Base-by-base conservation (phyloP, 1,140 invertebrate species). In the Gonioctena quinquepunctata region DNA sequence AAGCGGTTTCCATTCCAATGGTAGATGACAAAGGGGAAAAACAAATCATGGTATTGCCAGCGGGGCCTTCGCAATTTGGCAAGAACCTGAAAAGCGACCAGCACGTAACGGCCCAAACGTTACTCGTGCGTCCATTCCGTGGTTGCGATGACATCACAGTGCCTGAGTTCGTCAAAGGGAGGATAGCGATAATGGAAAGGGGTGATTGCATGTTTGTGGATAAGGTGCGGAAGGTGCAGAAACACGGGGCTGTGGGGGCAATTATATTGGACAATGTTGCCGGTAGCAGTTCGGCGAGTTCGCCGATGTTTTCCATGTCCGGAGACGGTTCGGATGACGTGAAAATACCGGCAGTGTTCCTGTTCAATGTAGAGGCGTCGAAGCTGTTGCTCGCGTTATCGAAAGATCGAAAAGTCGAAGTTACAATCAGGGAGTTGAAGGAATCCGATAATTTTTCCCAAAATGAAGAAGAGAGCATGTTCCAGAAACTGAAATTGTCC, bases 131-230 rank as follows among this genome's bases (percentile, higher is more conserved):
- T 61, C 95, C 94, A 13, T 84, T 89, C 3, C 83, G 89, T 28
- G 92, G 87, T 7, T 98, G 94, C 85, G 82, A 79, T 0, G 79
- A 88, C n/a, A 77, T 94, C 3, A 77, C 84, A 11, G 93, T 96
- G 80, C 52, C 71, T 82, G 0, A 80, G 19, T 27, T 60, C 5
- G 22, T 97, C 0, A 83, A 83, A 61, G 93, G 91, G 4, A 92
- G 92, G 75, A 95, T 99, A 77, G 94, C 89, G 0, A 86, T 99
- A 5, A 89, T 96, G 50, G 89, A 92, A 79, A 86, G 97, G 22
- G 96, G 96, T 0, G 91, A 93, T 76, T 99, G 97, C 83, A 97
- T 97, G 85, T 99, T 99, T 83, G 90, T 97, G 11, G 94, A 98
- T 73, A 99, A 99, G 87, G 72, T 75, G 6, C 88, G 95, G 48